A percentile compares a stretch with the other conserved stretches of the same genome.
phyloP scores from a whole-genome alignment of 2,113 vertebrate species.

The Arothron firmamentum region DNA sequence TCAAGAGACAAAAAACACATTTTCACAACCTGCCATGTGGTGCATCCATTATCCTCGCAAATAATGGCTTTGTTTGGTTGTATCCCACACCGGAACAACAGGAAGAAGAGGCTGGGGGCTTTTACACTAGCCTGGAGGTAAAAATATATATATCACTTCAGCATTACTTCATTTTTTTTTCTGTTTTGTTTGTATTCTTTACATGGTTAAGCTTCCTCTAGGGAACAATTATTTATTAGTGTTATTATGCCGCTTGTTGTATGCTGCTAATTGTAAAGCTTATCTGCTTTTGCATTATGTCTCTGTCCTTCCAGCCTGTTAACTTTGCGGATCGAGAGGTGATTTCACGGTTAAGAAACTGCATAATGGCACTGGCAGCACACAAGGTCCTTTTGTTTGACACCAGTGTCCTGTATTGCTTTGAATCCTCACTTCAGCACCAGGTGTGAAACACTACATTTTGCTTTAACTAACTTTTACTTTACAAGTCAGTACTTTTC shows the following conservation, averaged over 20 bases:
- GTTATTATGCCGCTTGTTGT: background rate
- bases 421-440: conserved; percentile 87
- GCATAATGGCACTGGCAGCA: conserved; percentile 81
- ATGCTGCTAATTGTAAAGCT: background rate
- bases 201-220: background rate
- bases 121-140: conserved; percentile 86
- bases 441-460: conserved; percentile 72
- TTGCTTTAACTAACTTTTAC: background rate
- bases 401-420: conserved; percentile 95
- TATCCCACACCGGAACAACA: conserved; percentile 84
- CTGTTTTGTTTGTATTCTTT: too few relatives aligned
- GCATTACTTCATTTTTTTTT: background rate
- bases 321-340: conserved; percentile 87
- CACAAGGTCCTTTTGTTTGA: conserved; percentile 90
- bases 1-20: conserved; percentile 95
- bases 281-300: conserved; percentile 5
- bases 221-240: background rate
- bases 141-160: conserved; percentile 7
- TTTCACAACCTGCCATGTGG: conserved; percentile 95
- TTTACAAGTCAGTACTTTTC: too few relatives aligned
- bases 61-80: conserved; percentile 95
- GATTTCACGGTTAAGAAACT: conserved; percentile 94
- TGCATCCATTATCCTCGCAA: conserved; percentile 90
- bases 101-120: conserved; percentile 88
- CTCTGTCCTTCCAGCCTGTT: conserved; percentile 74